Evolutionary conservation across 1,140 invertebrate genomes (phyloP).

Genomic region (Diorhabda elongata): DNA sequence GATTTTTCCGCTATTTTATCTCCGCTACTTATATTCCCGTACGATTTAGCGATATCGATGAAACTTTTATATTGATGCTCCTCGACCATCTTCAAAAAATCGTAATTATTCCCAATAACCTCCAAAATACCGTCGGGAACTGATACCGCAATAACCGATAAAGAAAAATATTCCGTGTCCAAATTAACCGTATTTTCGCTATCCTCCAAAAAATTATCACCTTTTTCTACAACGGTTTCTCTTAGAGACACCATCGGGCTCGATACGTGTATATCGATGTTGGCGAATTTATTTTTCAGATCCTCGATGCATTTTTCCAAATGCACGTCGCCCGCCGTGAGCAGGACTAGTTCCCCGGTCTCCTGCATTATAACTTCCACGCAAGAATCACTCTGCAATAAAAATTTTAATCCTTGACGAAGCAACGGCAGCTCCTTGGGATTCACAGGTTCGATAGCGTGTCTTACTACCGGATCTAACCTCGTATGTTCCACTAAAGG

Average conservation of each 20-base stretch:
- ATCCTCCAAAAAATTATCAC: constrained; percentile 23
- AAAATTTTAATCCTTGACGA: constrained; percentile 71
- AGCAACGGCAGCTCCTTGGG: constrained; percentile 77
- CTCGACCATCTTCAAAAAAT: constrained; percentile 55
- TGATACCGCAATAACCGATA: constrained; percentile 68
- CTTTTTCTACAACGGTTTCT: constrained; percentile 65
- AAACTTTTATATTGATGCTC: constrained; percentile 36
- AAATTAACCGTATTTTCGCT: constrained; percentile 15
- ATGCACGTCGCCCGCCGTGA: constrained; percentile 96
- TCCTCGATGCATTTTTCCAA: constrained; percentile 91
- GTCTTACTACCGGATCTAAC: constrained; percentile 81
- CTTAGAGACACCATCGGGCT: constrained; percentile 94
- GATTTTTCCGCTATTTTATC: constrained; percentile 19
- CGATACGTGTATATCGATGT: constrained; percentile 85
- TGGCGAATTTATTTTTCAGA: constrained; percentile 76
- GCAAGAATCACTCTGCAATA: constrained; percentile 93
- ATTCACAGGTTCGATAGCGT: constrained; percentile 88
- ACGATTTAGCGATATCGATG: constrained; percentile 31
- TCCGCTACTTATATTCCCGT: constrained; percentile 8
- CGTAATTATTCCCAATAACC: constrained; percentile 61
- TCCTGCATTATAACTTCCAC: constrained; percentile 87
- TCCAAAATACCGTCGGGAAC: constrained; percentile 70
- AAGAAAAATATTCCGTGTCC: constrained; percentile 16
- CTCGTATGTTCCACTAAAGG: constrained; percentile 82
- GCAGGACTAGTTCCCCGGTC: constrained; percentile 93